Conservation (phyloP, 2,113 vertebrate genomes). For the Antigone vipio region DNA sequence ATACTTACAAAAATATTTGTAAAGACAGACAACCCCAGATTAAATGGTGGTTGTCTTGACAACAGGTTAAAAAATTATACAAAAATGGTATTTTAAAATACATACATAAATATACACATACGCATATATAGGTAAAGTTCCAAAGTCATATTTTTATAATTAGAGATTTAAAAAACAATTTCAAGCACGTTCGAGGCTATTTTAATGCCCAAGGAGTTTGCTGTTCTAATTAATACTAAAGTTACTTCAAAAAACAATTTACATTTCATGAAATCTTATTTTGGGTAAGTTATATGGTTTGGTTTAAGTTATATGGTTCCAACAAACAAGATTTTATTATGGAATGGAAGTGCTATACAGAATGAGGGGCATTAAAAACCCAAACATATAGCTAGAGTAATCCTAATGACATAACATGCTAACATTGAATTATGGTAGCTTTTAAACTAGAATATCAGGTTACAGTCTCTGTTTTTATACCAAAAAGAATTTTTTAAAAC, state of each 20-base stretch:
- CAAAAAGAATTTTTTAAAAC: not conserved
- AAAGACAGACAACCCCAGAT: not conserved
- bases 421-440: not conserved
- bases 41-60: not conserved
- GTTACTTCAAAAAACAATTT: not conserved
- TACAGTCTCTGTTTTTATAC: not conserved
- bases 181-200: not conserved
- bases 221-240: not conserved
- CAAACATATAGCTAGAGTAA: not conserved
- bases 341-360: not conserved
- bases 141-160: not conserved
- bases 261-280: not conserved
- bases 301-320: not conserved
- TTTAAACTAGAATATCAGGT: not conserved
- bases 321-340: not conserved
- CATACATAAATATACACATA: fast-evolving
- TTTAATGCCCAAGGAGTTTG: not conserved
- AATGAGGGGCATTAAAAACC: not conserved
- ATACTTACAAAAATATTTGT: not conserved
- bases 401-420: not conserved
- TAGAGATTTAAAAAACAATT: not conserved
- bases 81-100: not conserved
- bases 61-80: not conserved
- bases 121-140: fast-evolving
- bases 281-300: not conserved